Conservation (phyloP, 2,797 vertebrate genomes). For the Argentina silus region DNA sequence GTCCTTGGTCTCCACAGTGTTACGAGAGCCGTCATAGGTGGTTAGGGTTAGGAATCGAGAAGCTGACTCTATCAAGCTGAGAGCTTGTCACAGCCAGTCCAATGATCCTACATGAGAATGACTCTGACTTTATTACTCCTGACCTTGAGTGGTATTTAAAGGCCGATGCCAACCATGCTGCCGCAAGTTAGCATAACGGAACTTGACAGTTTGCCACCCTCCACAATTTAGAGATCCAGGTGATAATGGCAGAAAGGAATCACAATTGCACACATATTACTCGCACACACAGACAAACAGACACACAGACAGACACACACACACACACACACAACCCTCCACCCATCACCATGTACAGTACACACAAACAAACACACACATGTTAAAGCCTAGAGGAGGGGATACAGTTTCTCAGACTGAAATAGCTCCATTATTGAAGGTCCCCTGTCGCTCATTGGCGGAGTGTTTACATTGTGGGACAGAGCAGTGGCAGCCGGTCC, state of each 20-base stretch:
- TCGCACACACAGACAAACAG: background rate
- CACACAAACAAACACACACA: background rate
- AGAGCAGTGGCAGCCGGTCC: background rate
- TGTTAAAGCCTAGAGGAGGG: background rate
- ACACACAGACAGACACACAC: background rate
- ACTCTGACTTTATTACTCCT: constrained; percentile 9
- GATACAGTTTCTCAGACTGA: background rate
- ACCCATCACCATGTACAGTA: no score
- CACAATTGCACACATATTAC: background rate
- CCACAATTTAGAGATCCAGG: background rate
- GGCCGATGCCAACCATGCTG: constrained; percentile 44
- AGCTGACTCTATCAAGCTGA: background rate
- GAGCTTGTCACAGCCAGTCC: background rate
- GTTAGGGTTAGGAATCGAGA: no score
- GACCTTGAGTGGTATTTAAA: constrained; percentile 56
- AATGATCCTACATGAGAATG: background rate
- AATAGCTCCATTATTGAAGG: background rate
- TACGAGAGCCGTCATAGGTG: no score
- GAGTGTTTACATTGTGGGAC: background rate
- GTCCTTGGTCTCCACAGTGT: no score
- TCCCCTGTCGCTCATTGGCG: background rate
- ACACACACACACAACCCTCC: constrained; percentile 1
- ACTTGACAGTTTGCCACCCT: background rate
- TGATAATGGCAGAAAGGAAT: background rate
- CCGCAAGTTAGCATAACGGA: background rate